A percentile compares a stretch with the other conserved stretches of the same genome.
Evolutionary conservation across 1,140 invertebrate genomes (phyloP).

Genomic region (Drosophila murphyi): DNA sequence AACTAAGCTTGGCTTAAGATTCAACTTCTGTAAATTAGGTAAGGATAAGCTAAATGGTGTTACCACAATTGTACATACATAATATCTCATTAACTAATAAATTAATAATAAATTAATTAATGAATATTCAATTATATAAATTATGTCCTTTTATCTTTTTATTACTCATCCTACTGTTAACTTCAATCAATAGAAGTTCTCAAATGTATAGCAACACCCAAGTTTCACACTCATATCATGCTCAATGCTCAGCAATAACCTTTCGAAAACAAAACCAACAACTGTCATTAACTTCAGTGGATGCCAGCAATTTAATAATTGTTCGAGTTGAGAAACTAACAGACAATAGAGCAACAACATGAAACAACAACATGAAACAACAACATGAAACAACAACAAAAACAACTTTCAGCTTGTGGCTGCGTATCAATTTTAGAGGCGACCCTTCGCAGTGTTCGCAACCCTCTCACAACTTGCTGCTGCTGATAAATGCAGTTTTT

Average conservation of each 20-base stretch:
- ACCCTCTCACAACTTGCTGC: constrained; percentile 33
- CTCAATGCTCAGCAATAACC: constrained; percentile 36
- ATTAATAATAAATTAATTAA: background rate
- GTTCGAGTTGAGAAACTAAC: constrained; percentile 34
- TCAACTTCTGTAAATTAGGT: background rate
- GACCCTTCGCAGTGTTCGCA: constrained; percentile 14
- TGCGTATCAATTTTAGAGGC: constrained; percentile 40
- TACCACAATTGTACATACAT: too few species aligned
- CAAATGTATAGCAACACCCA: constrained; percentile 3
- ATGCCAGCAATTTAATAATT: constrained; percentile 27
- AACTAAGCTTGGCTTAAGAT: background rate
- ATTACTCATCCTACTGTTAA: background rate
- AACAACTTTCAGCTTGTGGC: constrained; percentile 23
- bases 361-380: constrained; percentile 9
- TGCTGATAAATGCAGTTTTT: constrained; percentile 71
- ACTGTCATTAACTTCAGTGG: constrained; percentile 39
- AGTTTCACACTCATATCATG: constrained; percentile 4
- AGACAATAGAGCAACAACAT: constrained; percentile 30
- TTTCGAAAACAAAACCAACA: constrained; percentile 41
- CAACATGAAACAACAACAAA: constrained; percentile 16
- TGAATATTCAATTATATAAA: background rate
- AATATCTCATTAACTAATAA: too few species aligned
- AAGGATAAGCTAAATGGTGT: too few species aligned
- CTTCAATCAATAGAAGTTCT: constrained; percentile 13
- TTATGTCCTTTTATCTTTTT: too few species aligned